Evolutionary conservation across 2,797 vertebrate species (phyloP), one percentile per base, ranked within the genome.

Genomic region (Platyrinchus mystaceus): DNA sequence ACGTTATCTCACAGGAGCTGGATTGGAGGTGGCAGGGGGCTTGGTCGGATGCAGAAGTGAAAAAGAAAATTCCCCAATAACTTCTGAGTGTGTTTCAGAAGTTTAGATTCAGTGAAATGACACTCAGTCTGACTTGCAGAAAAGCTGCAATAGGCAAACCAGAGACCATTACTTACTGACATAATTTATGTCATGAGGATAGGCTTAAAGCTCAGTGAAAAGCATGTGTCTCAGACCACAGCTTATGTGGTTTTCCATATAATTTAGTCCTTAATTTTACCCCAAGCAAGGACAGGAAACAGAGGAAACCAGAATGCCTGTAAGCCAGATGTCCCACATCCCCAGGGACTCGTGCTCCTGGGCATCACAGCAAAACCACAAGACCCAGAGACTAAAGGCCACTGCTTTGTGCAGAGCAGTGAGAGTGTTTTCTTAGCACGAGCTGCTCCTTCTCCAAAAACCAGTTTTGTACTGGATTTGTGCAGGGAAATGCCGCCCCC

Each of bases 401-500:
- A 32, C 55, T 67, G 76, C 67, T 80, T 53, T 9, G 28, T 62
- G 62, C 74, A 58, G 55, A 56, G 66, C 14, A 69, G 7, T 0
- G 32, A 66, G 44, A 47, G 34, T 32, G 39, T 44, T 94, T 91
- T n/a, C n/a, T n/a, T n/a, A 63, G 9, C 58, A 71, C 50, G 53
- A 66, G 47, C 68, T 89, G 85, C 68, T 69, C 32, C 79, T 53
- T 68, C 41, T 46, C 41, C 7, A 32, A 81, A 87, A 63, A 63
- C 60, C 76, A 66, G 43, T 77, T 87, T 82, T 62, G 78, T n/a
- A 44, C 63, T 43, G 91, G 89, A 66, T 23, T 50, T 49, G 80
- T 73, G 91, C 91, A 89, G 78, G 49, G 88, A 94, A 96, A 96
- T 96, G 91, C 90, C 78, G 44, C 94, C 94, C 91, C 78, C 94